phyloP scores from a whole-genome alignment of 2,797 vertebrate genomes.

The Microchirus variegatus region DNA sequence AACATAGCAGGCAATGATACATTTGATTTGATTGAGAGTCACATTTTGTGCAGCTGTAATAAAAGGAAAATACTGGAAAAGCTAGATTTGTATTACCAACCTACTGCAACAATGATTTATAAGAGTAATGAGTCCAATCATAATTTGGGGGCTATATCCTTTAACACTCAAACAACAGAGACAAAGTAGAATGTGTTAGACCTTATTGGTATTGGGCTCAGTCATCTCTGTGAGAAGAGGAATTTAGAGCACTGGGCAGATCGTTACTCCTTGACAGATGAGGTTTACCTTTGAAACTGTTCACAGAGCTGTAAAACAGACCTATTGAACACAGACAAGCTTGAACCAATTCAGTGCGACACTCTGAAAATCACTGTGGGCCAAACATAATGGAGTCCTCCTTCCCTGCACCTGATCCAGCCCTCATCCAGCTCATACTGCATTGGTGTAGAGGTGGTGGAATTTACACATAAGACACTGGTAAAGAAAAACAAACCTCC shows the following conservation, averaged over 20 bases:
- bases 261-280: conserved; percentile 77
- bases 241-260: conserved; percentile 57
- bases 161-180: conserved; percentile 50
- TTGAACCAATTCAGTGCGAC: conserved; percentile 77
- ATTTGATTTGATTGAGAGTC: conserved; percentile 50
- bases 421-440: conserved; percentile 12
- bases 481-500: conserved; percentile 33
- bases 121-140: conserved; percentile 37
- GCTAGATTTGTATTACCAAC: conserved; percentile 11
- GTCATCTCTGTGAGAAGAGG: conserved; percentile 57
- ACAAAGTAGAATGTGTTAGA: conserved; percentile 42
- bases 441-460: conserved; percentile 37
- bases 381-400: conserved; percentile 73
- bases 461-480: conserved; percentile 25
- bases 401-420: conserved; percentile 74
- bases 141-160: conserved; percentile 29
- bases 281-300: conserved; percentile 76
- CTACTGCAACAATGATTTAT: conserved; percentile 31
- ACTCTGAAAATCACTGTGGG: conserved; percentile 73
- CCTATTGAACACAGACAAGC: conserved; percentile 73
- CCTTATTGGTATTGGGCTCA: conserved; percentile 53
- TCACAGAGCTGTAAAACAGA: conserved; percentile 77
- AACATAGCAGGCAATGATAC: conserved; percentile 37
- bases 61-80: conserved; percentile 6
- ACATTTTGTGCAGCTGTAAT: conserved; percentile 41